Evolutionary conservation across 1,140 invertebrate genomes (phyloP).

Genomic region (Chironomus striatipennis): DNA sequence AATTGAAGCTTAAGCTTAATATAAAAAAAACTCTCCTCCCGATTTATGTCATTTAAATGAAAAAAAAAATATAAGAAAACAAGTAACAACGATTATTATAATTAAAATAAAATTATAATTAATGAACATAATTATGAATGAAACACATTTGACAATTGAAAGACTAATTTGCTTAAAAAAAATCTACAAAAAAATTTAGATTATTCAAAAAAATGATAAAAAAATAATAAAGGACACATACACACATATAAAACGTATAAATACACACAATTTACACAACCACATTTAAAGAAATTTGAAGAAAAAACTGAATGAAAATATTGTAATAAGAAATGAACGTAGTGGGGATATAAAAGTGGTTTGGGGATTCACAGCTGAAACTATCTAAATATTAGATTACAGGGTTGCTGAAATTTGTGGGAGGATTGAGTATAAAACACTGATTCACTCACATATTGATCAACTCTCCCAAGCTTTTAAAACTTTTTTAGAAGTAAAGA

Average conservation of each 20-base stretch:
- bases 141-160: neutral
- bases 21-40: conserved; percentile 21
- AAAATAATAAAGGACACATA: neutral
- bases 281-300: neutral
- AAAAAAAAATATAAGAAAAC: neutral
- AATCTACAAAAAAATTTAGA: neutral
- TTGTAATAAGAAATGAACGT: no score
- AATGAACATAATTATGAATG: no score
- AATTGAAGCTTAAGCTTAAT: conserved; percentile 17
- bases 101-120: neutral
- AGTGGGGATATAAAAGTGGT: no score
- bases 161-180: conserved; percentile 9
- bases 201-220: neutral
- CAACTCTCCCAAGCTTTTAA: no score
- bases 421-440: no score
- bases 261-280: neutral
- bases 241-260: neutral
- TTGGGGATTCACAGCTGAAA: no score
- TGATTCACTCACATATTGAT: no score
- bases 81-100: conserved; percentile 14
- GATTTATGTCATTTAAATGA: conserved; percentile 1
- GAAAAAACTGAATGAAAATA: neutral
- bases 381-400: no score
- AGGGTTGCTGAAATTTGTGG: no score
- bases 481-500: no score